Percentiles rank a stretch among this genome's conserved stretches.
phyloP scores from a whole-genome alignment of 2,888 invertebrate species.

The Escarpia spicata region DNA sequence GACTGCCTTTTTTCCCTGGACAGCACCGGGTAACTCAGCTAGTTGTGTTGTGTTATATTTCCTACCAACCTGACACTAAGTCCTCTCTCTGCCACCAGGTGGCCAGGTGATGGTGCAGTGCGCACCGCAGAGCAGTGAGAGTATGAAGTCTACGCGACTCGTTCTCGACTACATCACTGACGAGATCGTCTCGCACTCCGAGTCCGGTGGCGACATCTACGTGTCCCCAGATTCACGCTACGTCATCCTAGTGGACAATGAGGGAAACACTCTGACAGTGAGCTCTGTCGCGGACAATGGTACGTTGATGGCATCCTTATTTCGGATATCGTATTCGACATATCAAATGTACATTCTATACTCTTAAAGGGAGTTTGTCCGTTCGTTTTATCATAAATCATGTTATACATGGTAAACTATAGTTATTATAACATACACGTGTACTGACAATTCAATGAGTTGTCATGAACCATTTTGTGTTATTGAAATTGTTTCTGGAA shows the following conservation, averaged over 20 bases:
- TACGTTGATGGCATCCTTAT: conserved; percentile 30
- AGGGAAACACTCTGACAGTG: conserved; percentile 71
- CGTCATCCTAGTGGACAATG: conserved; percentile 75
- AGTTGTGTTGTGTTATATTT: background rate
- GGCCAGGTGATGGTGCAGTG: conserved; percentile 79
- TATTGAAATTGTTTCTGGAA: no score
- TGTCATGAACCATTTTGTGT: no score
- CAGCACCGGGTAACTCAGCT: no score
- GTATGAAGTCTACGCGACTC: conserved; percentile 70
- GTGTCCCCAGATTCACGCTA: conserved; percentile 78
- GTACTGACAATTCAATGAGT: no score
- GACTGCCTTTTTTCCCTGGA: no score
- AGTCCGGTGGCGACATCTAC: conserved; percentile 67
- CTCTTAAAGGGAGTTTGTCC: no score
- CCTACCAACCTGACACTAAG: background rate
- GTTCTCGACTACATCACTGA: conserved; percentile 79
- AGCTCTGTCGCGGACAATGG: conserved; percentile 75
- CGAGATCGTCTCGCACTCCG: conserved; percentile 49
- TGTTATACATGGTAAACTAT: no score
- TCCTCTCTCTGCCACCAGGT: conserved; percentile 67
- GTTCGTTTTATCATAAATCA: no score
- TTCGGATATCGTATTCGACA: background rate
- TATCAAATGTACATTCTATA: no score
- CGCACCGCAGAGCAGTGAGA: conserved; percentile 73
- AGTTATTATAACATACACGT: no score